phyloP scores from a whole-genome alignment of 2,113 vertebrate genomes.

The Tetrao urogallus region DNA sequence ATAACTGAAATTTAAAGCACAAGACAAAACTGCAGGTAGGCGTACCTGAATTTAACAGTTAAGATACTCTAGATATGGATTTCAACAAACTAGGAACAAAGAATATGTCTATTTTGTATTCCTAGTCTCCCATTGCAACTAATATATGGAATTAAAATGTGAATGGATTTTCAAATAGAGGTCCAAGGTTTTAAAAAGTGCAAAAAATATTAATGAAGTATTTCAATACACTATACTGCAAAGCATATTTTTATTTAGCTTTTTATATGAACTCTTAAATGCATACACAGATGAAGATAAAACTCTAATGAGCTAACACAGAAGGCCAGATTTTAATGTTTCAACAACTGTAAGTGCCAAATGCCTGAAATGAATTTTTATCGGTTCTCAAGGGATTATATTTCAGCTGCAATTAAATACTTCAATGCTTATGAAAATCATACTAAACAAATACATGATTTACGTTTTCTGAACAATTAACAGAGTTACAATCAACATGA shows the following conservation, averaged over 20 bases:
- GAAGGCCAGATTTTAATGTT: background rate
- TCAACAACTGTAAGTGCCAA: background rate
- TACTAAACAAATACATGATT: background rate
- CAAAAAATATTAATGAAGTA: background rate
- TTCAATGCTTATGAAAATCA: background rate
- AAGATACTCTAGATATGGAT: background rate
- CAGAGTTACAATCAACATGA: background rate
- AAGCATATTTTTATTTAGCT: background rate
- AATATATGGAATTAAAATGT: background rate
- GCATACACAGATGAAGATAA: background rate
- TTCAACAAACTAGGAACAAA: background rate
- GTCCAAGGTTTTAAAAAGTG: background rate
- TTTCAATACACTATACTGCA: background rate
- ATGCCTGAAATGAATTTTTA: background rate
- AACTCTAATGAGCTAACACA: background rate
- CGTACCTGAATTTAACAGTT: background rate
- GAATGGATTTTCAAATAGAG: background rate
- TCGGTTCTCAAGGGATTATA: background rate
- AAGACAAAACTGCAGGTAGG: background rate
- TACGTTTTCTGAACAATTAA: conserved; percentile 3
- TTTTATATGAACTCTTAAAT: background rate
- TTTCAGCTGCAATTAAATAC: background rate
- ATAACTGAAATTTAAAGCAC: background rate
- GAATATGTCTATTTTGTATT: background rate
- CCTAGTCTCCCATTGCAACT: background rate